A percentile compares a stretch with the other conserved stretches of the same genome.
Conservation (phyloP, 2,888 invertebrate species). For the Andrena chrysosceles region DNA sequence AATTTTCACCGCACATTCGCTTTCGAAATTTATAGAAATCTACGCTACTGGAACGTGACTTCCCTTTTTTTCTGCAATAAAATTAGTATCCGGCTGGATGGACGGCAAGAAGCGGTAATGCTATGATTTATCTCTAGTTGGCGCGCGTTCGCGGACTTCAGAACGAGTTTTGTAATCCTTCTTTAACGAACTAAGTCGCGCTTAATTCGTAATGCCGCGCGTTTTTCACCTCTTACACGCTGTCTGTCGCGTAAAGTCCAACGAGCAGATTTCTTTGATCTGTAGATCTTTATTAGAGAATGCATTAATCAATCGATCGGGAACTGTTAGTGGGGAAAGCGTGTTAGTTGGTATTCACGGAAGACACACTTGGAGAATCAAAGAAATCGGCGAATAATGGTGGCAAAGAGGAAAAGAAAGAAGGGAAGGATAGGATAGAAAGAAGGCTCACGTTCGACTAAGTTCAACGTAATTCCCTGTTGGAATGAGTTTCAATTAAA, state of each 20-base stretch:
- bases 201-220: conserved; percentile 26
- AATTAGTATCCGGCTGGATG: background rate
- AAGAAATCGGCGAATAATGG: background rate
- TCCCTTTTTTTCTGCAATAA: too few relatives aligned
- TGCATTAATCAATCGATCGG: background rate
- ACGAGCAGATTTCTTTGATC: background rate
- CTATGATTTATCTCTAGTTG: conserved; percentile 14
- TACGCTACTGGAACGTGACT: too few relatives aligned
- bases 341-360: background rate
- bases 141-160: conserved; percentile 16
- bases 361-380: background rate
- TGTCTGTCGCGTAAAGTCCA: background rate
- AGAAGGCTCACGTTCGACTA: conserved; percentile 18
- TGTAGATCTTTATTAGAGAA: background rate
- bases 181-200: conserved; percentile 25
- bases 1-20: too few relatives aligned
- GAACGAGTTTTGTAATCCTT: conserved; percentile 48
- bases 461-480: conserved; percentile 48
- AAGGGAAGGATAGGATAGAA: background rate
- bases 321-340: background rate
- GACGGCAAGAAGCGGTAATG: background rate
- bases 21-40: too few relatives aligned
- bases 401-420: background rate
- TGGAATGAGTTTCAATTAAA: conserved; percentile 42
- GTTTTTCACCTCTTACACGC: conserved; percentile 29